Evolutionary conservation across 2,888 invertebrate species (phyloP).

Genomic region (Malthinus seriepunctatus): DNA sequence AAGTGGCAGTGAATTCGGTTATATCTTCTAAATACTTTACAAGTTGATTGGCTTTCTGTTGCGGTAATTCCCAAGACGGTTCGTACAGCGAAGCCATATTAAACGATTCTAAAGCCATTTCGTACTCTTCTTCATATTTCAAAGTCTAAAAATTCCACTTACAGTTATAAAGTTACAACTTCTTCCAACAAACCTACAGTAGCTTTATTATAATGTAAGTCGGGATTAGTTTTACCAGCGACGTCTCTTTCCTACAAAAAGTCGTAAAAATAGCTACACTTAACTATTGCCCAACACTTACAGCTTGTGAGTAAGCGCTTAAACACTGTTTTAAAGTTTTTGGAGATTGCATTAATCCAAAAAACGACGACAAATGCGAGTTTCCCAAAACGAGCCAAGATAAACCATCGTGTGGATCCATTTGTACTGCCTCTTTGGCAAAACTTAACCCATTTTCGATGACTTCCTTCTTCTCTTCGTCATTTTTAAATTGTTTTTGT

Average conservation of each 20-base stretch:
- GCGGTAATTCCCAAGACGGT: conserved; percentile 75
- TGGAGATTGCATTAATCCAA: conserved; percentile 73
- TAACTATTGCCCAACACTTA: conserved; percentile 48
- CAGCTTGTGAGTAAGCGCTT: conserved; percentile 81
- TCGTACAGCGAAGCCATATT: conserved; percentile 69
- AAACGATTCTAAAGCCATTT: conserved; percentile 71
- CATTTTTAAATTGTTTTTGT: conserved; percentile 61
- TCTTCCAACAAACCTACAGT: conserved; percentile 64
- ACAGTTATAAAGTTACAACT: neutral
- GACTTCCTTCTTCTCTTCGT: conserved; percentile 61
- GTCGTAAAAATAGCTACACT: conserved; percentile 16
- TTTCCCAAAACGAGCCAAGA: conserved; percentile 87
- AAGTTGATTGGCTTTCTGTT: conserved; percentile 63
- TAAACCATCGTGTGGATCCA: conserved; percentile 76
- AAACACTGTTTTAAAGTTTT: conserved; percentile 71
- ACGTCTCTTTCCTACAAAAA: conserved; percentile 67
- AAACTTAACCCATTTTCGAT: conserved; percentile 73
- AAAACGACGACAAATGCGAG: conserved; percentile 81
- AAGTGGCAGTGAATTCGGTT: conserved; percentile 64
- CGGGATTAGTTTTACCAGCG: conserved; percentile 72
- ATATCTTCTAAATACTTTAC: conserved; percentile 68
- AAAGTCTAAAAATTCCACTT: conserved; percentile 61
- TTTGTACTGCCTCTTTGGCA: conserved; percentile 80
- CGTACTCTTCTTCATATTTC: conserved; percentile 79
- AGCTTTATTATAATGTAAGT: conserved; percentile 83